A percentile compares a stretch with the other conserved stretches of the same genome.
phyloP scores from a whole-genome alignment of 2,113 vertebrate species.

The Fulica atra region DNA sequence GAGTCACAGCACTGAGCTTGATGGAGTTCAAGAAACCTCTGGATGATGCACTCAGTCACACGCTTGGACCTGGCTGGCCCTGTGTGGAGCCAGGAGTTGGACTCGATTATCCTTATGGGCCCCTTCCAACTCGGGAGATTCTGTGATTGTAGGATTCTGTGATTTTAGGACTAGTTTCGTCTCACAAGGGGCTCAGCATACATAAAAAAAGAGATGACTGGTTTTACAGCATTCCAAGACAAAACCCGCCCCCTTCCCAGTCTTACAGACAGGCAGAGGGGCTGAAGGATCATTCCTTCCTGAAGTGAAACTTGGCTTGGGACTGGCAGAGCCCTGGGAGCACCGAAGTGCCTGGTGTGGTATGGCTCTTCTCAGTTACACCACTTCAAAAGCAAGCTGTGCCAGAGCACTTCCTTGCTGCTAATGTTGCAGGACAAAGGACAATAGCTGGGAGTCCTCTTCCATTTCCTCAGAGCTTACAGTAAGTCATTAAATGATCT shows the following conservation, averaged over 20 bases:
- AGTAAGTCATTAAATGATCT: neutral
- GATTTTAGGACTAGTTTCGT: neutral
- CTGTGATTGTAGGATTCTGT: no score
- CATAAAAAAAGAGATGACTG: neutral
- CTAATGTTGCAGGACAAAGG: neutral
- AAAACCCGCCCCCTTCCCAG: neutral
- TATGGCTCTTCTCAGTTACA: neutral
- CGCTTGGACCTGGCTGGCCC: no score
- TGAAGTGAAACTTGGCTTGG: neutral
- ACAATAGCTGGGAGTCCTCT: neutral
- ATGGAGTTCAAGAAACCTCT: no score
- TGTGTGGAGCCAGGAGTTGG: no score
- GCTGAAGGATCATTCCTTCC: neutral
- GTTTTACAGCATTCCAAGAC: neutral
- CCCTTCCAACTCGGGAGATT: no score
- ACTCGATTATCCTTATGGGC: no score
- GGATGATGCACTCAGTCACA: no score
- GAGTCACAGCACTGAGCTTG: no score
- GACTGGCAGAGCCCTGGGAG: neutral
- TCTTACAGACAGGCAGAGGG: neutral
- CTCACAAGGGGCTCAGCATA: neutral
- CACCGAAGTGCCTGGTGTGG: neutral
- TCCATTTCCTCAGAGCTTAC: constrained; percentile 3
- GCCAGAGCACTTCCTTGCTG: neutral
- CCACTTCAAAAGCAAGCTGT: neutral